Evolutionary conservation across 1,140 invertebrate species (phyloP), one percentile per base, ranked within the genome.

Genomic region (Brachionus paranguensis): DNA sequence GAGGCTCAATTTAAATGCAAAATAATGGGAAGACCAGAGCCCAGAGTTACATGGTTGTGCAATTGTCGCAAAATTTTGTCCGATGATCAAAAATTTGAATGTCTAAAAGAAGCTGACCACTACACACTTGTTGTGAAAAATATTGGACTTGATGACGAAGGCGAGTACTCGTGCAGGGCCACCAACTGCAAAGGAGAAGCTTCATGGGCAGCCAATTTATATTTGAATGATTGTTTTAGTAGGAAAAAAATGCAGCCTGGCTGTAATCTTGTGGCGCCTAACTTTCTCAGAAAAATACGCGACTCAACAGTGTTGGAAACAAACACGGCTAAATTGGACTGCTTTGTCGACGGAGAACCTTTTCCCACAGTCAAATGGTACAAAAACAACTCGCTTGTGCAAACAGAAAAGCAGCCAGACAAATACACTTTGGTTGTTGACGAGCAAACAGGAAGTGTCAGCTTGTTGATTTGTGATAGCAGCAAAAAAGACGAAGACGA

Each of bases 161-260:
- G 81, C 8, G 81, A 83, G 10, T 83, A 83, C 14, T 70, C 81
- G 8, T 83, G 81, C 53, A 83, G 50, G 27, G 81, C 81, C n/a
- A 60, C 14, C 10, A 83, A 83, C 55, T n/a, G 6, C 17, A 68
- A 47, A 7, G 81, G 81, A n/a, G 81, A 83, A 47, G 70, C 60
- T 14, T 2, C 64, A 17, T 83, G 81, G 60, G 43, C 29, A 5
- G 45, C 64, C 53, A 83, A 83, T 83, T 41, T 83, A 20, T 68
- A 83, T 41, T 47, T 83, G 20, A 83, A 68, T 55, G 68, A 70
- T 37, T 65, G 41, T 43, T 74, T 74, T 37, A 20, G 29, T 10
- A 83, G 64, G 47, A 50, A 41, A 37, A 37, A 0, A 37, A 1
- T 37, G 37, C 0, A 10, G n/a, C 1, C 11, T 11, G 14, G 27